Conservation (phyloP, 2,113 vertebrate genomes). For the Indri indri region DNA sequence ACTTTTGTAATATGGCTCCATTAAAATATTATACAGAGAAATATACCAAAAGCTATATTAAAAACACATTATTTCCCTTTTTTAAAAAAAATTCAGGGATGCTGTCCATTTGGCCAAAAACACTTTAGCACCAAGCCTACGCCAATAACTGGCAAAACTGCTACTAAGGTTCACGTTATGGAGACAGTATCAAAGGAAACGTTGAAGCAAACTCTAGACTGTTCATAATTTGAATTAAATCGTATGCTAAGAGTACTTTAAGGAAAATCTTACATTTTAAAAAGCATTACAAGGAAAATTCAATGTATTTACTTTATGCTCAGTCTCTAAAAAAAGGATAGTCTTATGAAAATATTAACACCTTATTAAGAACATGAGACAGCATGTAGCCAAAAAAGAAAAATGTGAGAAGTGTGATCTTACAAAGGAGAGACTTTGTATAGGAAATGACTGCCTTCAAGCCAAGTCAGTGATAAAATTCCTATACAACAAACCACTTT, state of each 20-base stretch:
- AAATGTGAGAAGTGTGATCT: background rate
- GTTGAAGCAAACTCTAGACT: background rate
- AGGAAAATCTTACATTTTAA: constrained; percentile 44
- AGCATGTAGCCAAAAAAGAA: constrained; percentile 4
- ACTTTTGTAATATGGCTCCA: background rate
- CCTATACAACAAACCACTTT: constrained; percentile 10
- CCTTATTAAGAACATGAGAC: constrained; percentile 17
- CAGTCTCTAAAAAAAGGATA: constrained; percentile 22
- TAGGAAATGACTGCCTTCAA: constrained; percentile 42
- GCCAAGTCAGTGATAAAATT: constrained; percentile 43
- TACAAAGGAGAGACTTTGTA: background rate
- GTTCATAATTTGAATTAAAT: background rate
- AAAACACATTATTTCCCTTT: background rate
- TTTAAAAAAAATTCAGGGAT: background rate
- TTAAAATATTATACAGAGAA: constrained; percentile 16
- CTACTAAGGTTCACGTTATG: background rate
- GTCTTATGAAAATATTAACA: constrained; percentile 36
- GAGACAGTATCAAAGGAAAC: background rate
- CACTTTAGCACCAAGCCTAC: background rate
- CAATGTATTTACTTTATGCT: background rate
- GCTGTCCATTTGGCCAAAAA: background rate
- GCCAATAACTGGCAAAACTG: background rate
- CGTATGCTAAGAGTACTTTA: background rate
- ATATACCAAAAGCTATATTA: constrained; percentile 6
- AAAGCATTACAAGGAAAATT: constrained; percentile 37